Evolutionary conservation across 2,113 vertebrate genomes (phyloP), one percentile per base, ranked within the genome.

Genomic region (Spea bombifrons): DNA sequence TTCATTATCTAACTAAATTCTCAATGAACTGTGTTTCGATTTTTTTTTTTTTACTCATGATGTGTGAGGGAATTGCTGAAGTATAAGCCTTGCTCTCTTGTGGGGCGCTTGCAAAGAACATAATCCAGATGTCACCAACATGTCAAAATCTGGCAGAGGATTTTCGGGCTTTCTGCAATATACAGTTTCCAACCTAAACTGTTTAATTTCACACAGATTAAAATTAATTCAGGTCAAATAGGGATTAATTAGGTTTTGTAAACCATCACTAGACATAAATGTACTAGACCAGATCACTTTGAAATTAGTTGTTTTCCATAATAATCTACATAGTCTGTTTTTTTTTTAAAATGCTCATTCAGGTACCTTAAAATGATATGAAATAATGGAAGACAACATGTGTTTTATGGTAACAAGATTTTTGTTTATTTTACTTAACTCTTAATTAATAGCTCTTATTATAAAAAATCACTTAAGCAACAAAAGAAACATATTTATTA

Each of bases 161-260:
- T 83, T 81, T 82, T 79, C 75, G 78, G 78, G 71, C 75, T 81
- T 66, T 84, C 74, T 64, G 75, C 75, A 66, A 79, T 82, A 83
- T 80, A 74, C 82, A 78, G 80, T 82, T 80, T 85, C 81, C 81
- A 76, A 63, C 76, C 70, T 85, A 84, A 86, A 81, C 83, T 83
- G 79, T 85, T 78, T 87, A 82, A 85, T 87, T 90, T 89, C 84
- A 85, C 82, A 85, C 82, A 88, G 86, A 88, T 87, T 83, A 86
- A 84, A 85, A 83, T 87, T 89, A 84, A 90, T 89, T 89, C 86
- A 85, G 88, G 87, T 89, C 87, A 90, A 86, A 89, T 85, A 83
- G 84, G 84, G 87, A 89, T 89, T 90, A 88, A 90, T 90, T 91
- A 90, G 84, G 85, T 81, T 82, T 83, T 83, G 81, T 83, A 86